phyloP scores from a whole-genome alignment of 2,113 vertebrate species.

The Nesogale talazaci region DNA sequence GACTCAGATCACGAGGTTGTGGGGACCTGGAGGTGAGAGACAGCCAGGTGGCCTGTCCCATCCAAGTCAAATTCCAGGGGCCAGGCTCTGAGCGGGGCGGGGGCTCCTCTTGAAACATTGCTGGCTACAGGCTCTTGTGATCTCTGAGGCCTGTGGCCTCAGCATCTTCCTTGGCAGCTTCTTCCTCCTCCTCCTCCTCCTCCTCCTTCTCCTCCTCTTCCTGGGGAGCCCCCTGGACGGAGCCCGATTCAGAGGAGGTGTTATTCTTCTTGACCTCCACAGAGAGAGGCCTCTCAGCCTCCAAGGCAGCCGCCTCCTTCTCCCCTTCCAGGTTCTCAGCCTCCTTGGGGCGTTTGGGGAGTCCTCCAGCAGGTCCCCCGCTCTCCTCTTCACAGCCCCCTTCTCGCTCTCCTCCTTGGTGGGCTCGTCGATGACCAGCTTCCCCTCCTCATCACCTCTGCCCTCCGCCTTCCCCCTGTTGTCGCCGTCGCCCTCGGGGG shows the following conservation, averaged over 20 bases:
- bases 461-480: slow-evolving; percentile 89
- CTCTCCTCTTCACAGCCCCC: slow-evolving; percentile 90
- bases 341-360: slow-evolving; percentile 91
- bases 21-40: too few species aligned
- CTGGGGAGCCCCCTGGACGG: slow-evolving; percentile 71
- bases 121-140: too few species aligned
- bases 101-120: too few species aligned
- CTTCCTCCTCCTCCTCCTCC: slow-evolving; percentile 75
- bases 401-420: slow-evolving; percentile 92
- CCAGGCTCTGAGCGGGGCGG: too few species aligned
- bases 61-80: too few species aligned
- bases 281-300: too few species aligned
- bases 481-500: slow-evolving; percentile 75
- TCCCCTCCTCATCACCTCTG: slow-evolving; percentile 95
- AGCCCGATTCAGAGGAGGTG: too few species aligned
- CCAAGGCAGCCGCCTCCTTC: too few species aligned
- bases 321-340: slow-evolving; percentile 85
- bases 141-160: too few species aligned
- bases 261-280: too few species aligned
- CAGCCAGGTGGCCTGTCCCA: too few species aligned
- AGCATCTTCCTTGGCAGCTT: slow-evolving; percentile 67
- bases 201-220: slow-evolving; percentile 70
- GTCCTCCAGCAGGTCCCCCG: slow-evolving; percentile 90
- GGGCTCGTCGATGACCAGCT: slow-evolving; percentile 94
- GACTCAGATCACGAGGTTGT: too few species aligned